These are phyloP conservation scores for Opisthograptis luteolata DNA, from an alignment of 2,888 invertebrate species.

Conservation along the genomic window DNA sequence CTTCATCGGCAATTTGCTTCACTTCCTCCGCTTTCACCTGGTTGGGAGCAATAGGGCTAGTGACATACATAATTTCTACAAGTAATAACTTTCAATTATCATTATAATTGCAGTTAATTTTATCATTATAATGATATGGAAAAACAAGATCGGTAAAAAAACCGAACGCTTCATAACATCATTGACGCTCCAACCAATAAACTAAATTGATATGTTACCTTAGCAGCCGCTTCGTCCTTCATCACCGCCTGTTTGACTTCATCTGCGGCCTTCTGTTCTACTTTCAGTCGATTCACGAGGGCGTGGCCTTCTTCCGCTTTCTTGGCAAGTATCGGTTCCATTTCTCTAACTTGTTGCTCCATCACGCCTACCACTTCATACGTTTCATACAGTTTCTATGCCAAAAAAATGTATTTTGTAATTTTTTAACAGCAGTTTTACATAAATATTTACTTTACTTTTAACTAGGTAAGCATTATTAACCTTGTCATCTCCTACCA, in stretches of 20 bases:
- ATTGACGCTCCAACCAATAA: too few relatives aligned
- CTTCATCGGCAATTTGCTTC: constrained; percentile 92
- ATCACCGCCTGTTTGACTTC: constrained; percentile 91
- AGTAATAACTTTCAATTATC: too few relatives aligned
- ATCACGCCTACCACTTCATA: constrained; percentile 92
- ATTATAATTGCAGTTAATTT: too few relatives aligned
- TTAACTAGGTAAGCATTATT: too few relatives aligned
- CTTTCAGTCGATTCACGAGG: constrained; percentile 89
- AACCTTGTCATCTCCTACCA: too few relatives aligned
- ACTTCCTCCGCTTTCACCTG: constrained; percentile 93
- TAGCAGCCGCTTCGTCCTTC: constrained; percentile 93
- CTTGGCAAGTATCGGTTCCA: constrained; percentile 91
- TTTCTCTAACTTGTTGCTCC: constrained; percentile 91
- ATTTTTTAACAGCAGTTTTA: too few relatives aligned
- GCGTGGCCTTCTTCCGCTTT: constrained; percentile 89
- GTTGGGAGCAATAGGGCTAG: not conserved
- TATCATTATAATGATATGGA: not conserved
- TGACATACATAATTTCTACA: too few relatives aligned
- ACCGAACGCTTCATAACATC: too few relatives aligned
- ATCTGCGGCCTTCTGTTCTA: constrained; percentile 92
- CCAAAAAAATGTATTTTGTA: constrained; percentile 26
- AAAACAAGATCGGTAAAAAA: too few relatives aligned
- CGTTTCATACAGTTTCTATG: constrained; percentile 91
- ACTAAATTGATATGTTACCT: constrained; percentile 84
- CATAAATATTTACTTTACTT: too few relatives aligned